Base-by-base conservation (phyloP, 2,113 vertebrate species). In the Pluvianellus socialis region DNA sequence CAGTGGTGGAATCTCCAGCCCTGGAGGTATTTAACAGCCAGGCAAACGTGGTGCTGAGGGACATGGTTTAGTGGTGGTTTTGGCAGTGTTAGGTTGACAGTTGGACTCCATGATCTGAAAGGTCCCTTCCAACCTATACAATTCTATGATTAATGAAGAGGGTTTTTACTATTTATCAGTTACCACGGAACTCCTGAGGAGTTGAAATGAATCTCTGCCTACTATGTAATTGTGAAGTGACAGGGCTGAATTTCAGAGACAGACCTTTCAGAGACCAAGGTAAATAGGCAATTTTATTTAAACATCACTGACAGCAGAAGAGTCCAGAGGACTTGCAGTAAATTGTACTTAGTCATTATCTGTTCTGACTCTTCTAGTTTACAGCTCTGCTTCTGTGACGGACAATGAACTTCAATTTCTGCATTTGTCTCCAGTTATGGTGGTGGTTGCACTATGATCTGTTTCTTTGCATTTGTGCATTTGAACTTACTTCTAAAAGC, bases 141-240 rank as follows among this genome's bases (percentile, higher is more conserved):
- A 49, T 23, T 49, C 49, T 49, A 49, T 49, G 49, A 49, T 49
- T 70, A 56, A 62, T 16, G 14, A 73, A 67, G 20, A 42, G 5
- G 7, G 24, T 47, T 45, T 18, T 40, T 27, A 4, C 5, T 10
- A 1, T 44, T 45, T 45, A 38, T 50, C 6, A 72, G 6, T 63
- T 79, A 12, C 38, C 38, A 38, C 1, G 5, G 22, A 85, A 40
- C 26, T 85, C 27, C 33, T 45, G 65, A 6, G 17, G 45, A 70
- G 15, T 6, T 73, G 26, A 76, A 80, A 50, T 42, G 9, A 38
- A 52, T 77, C 13, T 68, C 30, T 80, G 19, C 33, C 52, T 61
- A 3, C 33, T 50, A 0, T 74, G 47, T 27, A 59, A 0, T 24
- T 52, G n/a, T 19, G 63, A 40, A 71, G 28, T 30, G 18, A 6